Base-by-base conservation (phyloP, 2,888 invertebrate genomes). In the Ischnus inquisitorius region DNA sequence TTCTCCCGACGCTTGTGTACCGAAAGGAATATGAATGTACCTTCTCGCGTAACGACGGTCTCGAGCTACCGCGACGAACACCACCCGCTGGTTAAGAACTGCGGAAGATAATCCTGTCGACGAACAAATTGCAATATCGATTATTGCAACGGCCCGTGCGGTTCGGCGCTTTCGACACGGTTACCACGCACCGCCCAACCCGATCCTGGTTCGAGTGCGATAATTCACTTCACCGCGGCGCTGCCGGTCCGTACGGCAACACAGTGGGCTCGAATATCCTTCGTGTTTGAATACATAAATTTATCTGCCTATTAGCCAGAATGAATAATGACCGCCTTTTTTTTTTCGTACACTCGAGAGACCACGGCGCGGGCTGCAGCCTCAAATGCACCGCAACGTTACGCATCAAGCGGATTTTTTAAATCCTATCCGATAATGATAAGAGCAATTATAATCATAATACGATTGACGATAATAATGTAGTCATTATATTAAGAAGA, bases 81-180 rank as follows among this genome's bases (percentile, higher is more conserved):
- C 69, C 74, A 68, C 67, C 74, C 74, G 68, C 74, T 46, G 74
- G n/a, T 62, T n/a, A 39, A n/a, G 19, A 25, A 14, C 46, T n/a
- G 79, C 43, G 16, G 54, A 62, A 76, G 64, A 83, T 64, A 77
- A 71, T 72, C 39, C 48, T 72, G 68, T 62, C 82, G 74, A 75
- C 74, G 25, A 74, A 83, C 43, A 75, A 74, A 79, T 83, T 75
- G 48, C 64, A 1, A 72, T 39, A 51, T 54, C 39, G 69, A 77
- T 62, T 41, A 57, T 67, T 19, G 22, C 22, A 39, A 19, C 39
- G 48, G 19, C n/a, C 25, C 25, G 67, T 5, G 67, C 25, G 46
- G 43, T 67, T 67, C 25, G 14, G 46, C 25, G 46, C 25, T 67
- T 67, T 48, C 67, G 67, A 28, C 46, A 67, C n/a, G 14, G 25